Base-by-base conservation (phyloP, 2,113 vertebrate species). In the Suricata suricatta region DNA sequence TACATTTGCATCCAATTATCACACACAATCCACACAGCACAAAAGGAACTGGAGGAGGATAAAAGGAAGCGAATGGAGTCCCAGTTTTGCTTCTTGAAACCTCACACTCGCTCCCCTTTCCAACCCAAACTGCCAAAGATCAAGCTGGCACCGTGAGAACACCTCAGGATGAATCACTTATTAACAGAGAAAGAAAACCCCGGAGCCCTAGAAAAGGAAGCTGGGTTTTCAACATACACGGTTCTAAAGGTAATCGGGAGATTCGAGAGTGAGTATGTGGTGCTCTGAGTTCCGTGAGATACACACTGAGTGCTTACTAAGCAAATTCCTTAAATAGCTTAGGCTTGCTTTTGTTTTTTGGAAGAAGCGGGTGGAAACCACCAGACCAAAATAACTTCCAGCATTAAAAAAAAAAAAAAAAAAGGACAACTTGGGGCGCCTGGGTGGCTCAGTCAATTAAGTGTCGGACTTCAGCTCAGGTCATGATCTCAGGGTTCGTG, bases 1-100 rank as follows among this genome's bases (percentile, higher is more conserved):
- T 33, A 52, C 0, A 11, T 19, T 3, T 1, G 11, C 44, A 64
- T 50, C 57, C 77, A 76, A 31, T 35, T 6, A 66, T 31, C 83
- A 38, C 72, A 68, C 25, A n/a, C 87, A 50, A 47, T 1, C 2
- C 15, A 11, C 0, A 11, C 72, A 60, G 76, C 76, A 88, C 54
- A 31, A 71, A 96, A 41, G 33, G 71, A 80, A 84, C 4, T 1
- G 21, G 3, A 69, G 19, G 66, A 69, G 19, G n/a, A 23, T 1
- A n/a, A 68, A 69, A 76, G 54, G 31, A 63, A 94, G 69, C 47
- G 52, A 80, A 95, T 0, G 3, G 86, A 79, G 17, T 50, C 60
- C 71, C 44, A 9, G 90, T 44, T 89, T 68, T 88, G 38, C 77
- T 74, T 88, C 41, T 96, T 93, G 33, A 72, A 89, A 72, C 69